Conservation (phyloP, 2,113 vertebrate genomes). For the Aldabrachelys gigantea region DNA sequence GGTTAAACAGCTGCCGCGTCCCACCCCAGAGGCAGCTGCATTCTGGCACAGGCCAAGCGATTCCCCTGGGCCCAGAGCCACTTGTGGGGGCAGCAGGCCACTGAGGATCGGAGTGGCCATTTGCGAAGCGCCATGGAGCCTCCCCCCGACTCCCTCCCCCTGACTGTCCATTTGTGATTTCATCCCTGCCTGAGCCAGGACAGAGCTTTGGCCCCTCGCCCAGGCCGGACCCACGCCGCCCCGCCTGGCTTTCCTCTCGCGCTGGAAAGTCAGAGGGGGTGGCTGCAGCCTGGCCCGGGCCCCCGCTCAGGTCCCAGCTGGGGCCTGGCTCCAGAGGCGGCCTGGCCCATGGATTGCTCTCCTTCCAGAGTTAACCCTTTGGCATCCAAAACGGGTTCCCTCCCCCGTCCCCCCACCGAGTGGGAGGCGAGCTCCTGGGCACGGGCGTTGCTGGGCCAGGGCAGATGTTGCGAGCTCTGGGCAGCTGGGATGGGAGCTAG, state of each 20-base stretch:
- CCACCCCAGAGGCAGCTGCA: not conserved
- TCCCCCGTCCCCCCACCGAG: no score
- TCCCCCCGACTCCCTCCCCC: fast-evolving
- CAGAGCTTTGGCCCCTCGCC: not conserved
- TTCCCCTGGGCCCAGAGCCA: not conserved
- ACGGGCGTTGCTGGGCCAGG: no score
- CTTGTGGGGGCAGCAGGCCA: not conserved
- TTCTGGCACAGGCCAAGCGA: not conserved
- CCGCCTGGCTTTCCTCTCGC: not conserved
- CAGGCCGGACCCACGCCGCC: not conserved
- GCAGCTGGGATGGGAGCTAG: no score
- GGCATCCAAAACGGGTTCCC: not conserved
- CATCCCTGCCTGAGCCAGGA: not conserved
- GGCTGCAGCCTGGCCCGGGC: not conserved
- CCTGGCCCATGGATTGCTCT: not conserved
- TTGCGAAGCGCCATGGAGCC: no score
- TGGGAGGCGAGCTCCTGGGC: no score
- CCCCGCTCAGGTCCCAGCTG: not conserved
- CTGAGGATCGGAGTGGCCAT: no score
- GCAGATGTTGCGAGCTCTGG: no score
- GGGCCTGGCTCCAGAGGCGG: no score
- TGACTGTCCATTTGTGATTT: not conserved
- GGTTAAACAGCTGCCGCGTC: not conserved
- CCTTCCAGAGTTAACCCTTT: not conserved
- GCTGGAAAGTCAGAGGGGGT: not conserved